phyloP scores from a whole-genome alignment of 2,888 invertebrate genomes.

The Microplitis manilae region DNA sequence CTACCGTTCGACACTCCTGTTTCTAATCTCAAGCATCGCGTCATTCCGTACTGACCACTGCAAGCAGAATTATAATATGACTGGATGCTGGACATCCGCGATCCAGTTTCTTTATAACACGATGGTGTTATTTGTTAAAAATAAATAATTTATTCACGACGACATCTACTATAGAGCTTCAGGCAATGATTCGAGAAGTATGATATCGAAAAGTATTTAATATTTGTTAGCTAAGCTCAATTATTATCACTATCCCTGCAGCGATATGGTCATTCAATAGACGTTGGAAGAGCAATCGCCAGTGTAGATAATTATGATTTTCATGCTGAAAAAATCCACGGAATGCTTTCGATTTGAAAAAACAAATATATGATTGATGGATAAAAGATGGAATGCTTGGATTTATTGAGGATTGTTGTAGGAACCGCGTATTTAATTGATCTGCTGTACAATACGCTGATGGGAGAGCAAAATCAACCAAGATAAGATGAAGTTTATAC shows the following conservation, averaged over 20 bases:
- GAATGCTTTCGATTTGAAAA: too few relatives aligned
- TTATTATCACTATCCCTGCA: conserved; percentile 22
- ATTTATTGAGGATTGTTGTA: conserved; percentile 7
- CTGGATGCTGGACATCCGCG: conserved; percentile 28
- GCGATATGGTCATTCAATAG: conserved; percentile 13
- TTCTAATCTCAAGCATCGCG: conserved; percentile 54
- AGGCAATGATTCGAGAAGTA: conserved; percentile 21
- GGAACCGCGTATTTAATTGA: conserved; percentile 36
- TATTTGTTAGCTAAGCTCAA: conserved; percentile 21
- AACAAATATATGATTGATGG: too few relatives aligned
- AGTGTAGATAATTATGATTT: neutral
- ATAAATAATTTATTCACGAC: conserved; percentile 14
- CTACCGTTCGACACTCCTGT: conserved; percentile 58
- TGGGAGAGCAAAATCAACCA: neutral
- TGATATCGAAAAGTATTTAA: conserved; percentile 31
- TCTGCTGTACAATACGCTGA: conserved; percentile 2
- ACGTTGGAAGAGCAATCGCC: conserved; percentile 1
- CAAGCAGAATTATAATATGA: conserved; percentile 24
- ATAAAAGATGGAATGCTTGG: too few relatives aligned
- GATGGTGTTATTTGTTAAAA: conserved; percentile 24
- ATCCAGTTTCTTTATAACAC: conserved; percentile 37
- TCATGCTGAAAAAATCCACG: neutral
- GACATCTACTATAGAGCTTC: conserved; percentile 6
- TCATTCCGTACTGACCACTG: conserved; percentile 42
- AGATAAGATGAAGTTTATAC: conserved; percentile 21